phyloP scores from a whole-genome alignment of 2,888 invertebrate genomes.

The Allolobophora icterica region DNA sequence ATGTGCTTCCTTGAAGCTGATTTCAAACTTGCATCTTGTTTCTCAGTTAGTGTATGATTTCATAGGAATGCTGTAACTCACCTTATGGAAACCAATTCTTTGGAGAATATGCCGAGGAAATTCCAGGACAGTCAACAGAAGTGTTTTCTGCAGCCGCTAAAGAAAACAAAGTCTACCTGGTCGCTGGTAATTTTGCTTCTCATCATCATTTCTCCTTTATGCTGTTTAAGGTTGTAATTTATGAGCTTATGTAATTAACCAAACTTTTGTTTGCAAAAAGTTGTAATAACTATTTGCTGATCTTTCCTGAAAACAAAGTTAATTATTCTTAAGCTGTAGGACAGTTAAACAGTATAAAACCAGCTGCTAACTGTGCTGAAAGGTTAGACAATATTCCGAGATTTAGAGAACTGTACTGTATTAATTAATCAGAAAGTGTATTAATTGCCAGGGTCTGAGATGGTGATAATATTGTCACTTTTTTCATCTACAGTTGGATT shows the following conservation, averaged over 20 bases:
- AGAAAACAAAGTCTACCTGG: slow-evolving; percentile 77
- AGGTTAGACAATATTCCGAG: too few relatives aligned
- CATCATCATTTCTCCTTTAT: background rate
- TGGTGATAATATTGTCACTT: too few relatives aligned
- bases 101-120: slow-evolving; percentile 81
- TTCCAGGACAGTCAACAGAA: slow-evolving; percentile 80
- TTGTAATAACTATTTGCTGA: too few relatives aligned
- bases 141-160: slow-evolving; percentile 79
- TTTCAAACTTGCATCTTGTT: background rate
- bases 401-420: too few relatives aligned
- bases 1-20: too few relatives aligned
- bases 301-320: too few relatives aligned
- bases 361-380: too few relatives aligned
- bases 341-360: too few relatives aligned
- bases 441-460: too few relatives aligned
- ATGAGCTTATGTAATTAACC: background rate
- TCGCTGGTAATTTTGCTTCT: slow-evolving; percentile 73
- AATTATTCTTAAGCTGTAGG: too few relatives aligned
- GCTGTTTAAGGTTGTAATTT: background rate
- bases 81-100: slow-evolving; percentile 85
- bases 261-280: background rate
- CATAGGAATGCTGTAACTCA: slow-evolving; percentile 86
- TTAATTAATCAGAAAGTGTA: too few relatives aligned
- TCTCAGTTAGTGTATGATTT: background rate
- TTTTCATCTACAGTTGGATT: too few relatives aligned